These are phyloP conservation scores for Pollenia angustigena DNA, from an alignment of 2,888 invertebrate genomes.

Conservation along the genomic window DNA sequence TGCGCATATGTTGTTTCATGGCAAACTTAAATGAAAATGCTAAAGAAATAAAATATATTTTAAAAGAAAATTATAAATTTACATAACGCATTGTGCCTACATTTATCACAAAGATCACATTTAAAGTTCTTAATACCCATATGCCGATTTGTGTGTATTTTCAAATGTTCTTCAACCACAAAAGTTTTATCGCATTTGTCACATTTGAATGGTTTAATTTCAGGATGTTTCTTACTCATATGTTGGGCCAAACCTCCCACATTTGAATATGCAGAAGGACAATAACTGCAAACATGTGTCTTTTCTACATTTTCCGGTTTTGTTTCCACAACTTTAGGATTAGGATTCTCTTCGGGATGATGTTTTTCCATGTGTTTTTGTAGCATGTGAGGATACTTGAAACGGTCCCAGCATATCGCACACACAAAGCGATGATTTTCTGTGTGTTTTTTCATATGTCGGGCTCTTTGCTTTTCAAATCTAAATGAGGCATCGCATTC, in stretches of 20 bases:
- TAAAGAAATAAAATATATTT: constrained; percentile 2
- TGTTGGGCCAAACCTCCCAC: constrained; percentile 70
- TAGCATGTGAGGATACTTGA: constrained; percentile 69
- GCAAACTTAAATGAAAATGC: constrained; percentile 70
- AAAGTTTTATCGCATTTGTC: constrained; percentile 69
- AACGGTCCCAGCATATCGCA: constrained; percentile 66
- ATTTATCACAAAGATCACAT: constrained; percentile 72
- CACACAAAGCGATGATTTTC: constrained; percentile 69
- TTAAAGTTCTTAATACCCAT: constrained; percentile 70
- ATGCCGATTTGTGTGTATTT: constrained; percentile 71
- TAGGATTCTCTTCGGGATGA: constrained; percentile 65
- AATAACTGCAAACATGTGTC: constrained; percentile 66
- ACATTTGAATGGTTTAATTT: constrained; percentile 69
- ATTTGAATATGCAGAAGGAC: constrained; percentile 67
- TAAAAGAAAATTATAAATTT: neutral
- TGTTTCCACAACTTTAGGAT: constrained; percentile 40
- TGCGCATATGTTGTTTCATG: constrained; percentile 86
- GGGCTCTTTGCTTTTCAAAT: constrained; percentile 63
- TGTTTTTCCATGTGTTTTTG: constrained; percentile 68
- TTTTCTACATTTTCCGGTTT: constrained; percentile 64
- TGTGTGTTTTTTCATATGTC: constrained; percentile 69
- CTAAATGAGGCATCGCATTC: constrained; percentile 67
- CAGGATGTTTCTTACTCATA: constrained; percentile 70
- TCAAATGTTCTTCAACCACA: constrained; percentile 70
- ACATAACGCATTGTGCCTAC: constrained; percentile 27